A percentile compares a stretch with the other conserved stretches of the same genome.
phyloP scores from a whole-genome alignment of 2,797 vertebrate genomes.

The Sarcoramphus papa region DNA sequence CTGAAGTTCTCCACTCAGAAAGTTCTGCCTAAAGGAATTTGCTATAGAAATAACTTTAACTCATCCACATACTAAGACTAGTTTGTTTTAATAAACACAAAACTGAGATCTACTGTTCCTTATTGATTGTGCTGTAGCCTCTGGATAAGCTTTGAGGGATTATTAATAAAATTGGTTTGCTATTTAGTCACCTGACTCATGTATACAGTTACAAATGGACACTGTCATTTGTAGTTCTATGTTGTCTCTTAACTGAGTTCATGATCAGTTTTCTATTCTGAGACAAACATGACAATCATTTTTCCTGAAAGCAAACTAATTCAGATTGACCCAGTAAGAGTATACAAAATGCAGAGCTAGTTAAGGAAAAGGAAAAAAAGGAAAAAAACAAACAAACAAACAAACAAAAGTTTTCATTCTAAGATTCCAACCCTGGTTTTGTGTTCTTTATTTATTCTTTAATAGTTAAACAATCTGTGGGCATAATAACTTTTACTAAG shows the following conservation, averaged over 20 bases:
- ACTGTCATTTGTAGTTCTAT: background rate
- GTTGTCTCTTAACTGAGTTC: background rate
- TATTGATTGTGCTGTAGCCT: background rate
- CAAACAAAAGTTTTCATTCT: background rate
- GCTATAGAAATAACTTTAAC: background rate
- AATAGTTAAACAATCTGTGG: background rate
- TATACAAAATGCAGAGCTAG: background rate
- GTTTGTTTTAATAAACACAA: background rate
- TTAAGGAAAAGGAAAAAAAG: background rate
- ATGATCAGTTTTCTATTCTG: background rate
- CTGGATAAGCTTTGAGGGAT: background rate
- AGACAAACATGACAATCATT: background rate
- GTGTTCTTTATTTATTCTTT: background rate
- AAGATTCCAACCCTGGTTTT: background rate
- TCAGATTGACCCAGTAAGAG: background rate
- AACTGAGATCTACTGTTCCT: background rate
- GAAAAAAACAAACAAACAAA: rapidly evolving
- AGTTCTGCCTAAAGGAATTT: background rate
- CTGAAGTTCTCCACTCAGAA: background rate
- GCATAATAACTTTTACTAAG: background rate
- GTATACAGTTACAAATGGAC: background rate
- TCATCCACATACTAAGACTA: background rate
- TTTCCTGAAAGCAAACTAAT: background rate
- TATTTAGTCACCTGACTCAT: background rate
- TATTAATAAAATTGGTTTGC: background rate